Conservation (phyloP, 2,113 vertebrate species). For the Gymnorhina tibicen region DNA sequence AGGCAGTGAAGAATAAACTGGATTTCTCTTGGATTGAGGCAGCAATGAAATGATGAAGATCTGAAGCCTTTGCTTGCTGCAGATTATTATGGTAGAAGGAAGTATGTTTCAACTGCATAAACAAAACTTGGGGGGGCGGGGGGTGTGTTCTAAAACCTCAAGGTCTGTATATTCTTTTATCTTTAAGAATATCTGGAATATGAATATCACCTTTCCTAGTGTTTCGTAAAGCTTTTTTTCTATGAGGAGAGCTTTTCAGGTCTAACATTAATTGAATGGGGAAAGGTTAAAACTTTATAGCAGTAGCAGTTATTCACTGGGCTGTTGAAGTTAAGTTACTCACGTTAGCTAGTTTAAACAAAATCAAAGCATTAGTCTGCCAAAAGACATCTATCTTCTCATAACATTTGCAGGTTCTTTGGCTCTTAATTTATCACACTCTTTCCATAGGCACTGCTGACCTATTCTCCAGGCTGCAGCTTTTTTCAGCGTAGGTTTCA, state of each 20-base stretch:
- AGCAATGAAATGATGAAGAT: not conserved
- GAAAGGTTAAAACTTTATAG: not conserved
- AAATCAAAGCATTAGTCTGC: not conserved
- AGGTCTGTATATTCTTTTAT: not conserved
- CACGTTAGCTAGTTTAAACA: conserved; percentile 18
- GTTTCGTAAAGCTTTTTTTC: not conserved
- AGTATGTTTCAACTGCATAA: not conserved
- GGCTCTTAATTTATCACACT: not conserved
- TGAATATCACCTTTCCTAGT: not conserved
- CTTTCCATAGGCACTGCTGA: not conserved
- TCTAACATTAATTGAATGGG: not conserved
- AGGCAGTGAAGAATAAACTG: not conserved
- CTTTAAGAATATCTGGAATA: not conserved
- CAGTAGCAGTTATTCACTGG: not conserved
- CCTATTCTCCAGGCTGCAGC: not conserved
- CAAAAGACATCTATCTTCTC: not conserved
- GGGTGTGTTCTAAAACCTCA: not conserved
- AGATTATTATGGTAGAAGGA: not conserved
- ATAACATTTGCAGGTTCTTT: not conserved
- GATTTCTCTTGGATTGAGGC: not conserved
- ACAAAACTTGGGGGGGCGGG: not conserved
- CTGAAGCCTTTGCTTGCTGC: not conserved
- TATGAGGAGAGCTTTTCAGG: not conserved
- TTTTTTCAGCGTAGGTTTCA: not conserved
- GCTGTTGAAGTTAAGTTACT: not conserved